These are phyloP conservation scores for Stomatorhinus walkeri DNA, from an alignment of 2,797 vertebrate species.

Conservation along the genomic window DNA sequence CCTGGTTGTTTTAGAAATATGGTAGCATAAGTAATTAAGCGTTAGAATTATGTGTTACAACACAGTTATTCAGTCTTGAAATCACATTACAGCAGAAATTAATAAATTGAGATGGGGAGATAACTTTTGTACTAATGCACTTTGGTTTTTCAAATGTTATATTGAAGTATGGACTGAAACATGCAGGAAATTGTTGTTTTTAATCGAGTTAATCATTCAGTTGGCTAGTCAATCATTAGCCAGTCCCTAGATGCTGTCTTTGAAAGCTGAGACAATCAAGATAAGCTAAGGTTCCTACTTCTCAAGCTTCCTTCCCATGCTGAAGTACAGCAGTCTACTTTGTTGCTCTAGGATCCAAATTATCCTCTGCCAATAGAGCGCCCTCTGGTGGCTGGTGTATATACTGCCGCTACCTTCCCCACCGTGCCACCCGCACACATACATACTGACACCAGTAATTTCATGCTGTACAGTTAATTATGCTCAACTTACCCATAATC, in stretches of 20 bases:
- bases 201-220: neutral
- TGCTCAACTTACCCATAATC: neutral
- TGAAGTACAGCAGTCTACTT: neutral
- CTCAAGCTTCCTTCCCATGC: neutral
- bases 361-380: neutral
- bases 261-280: neutral
- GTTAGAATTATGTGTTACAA: neutral
- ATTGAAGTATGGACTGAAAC: neutral
- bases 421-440: neutral
- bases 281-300: neutral
- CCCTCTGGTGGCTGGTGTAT: slow-evolving; percentile 5
- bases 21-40: neutral
- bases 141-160: neutral
- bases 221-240: neutral
- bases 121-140: neutral
- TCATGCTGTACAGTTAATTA: neutral
- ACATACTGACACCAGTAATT: neutral
- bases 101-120: neutral
- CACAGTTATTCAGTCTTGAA: neutral
- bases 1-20: slow-evolving; percentile 11
- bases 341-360: neutral
- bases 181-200: neutral
- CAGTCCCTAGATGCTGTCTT: neutral
- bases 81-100: neutral
- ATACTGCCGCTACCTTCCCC: neutral